Conservation (phyloP, 2,797 vertebrate species). For the Oreonectes daqikongensis region DNA sequence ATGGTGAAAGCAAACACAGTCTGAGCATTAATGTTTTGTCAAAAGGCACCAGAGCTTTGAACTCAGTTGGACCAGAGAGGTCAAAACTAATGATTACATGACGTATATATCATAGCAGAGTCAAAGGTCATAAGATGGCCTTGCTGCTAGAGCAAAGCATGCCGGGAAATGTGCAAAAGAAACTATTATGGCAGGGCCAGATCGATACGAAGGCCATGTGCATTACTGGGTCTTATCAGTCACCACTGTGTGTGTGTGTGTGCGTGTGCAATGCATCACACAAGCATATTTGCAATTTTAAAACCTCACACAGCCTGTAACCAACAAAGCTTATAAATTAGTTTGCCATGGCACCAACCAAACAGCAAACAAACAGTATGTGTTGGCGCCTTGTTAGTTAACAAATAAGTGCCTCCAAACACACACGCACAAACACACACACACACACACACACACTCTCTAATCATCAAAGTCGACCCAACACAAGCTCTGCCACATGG, state of each 20-base stretch:
- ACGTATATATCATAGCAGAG: slow-evolving; percentile 64
- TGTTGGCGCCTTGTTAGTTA: slow-evolving; percentile 51
- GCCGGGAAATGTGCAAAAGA: slow-evolving; percentile 70
- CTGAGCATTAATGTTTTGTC: slow-evolving; percentile 17
- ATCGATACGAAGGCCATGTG: slow-evolving; percentile 65
- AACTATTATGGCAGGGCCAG: slow-evolving; percentile 64
- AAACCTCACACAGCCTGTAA: slow-evolving; percentile 49
- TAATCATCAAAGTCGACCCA: slow-evolving; percentile 31
- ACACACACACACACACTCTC: slow-evolving; percentile 46
- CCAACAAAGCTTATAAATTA: slow-evolving; percentile 57
- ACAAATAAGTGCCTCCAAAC: slow-evolving; percentile 39
- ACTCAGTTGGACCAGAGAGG: slow-evolving; percentile 45
- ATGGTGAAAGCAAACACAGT: background rate
- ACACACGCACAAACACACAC: slow-evolving; percentile 49
- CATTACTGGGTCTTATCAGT: slow-evolving; percentile 14
- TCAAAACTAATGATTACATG: slow-evolving; percentile 63
- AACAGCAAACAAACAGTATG: slow-evolving; percentile 56
- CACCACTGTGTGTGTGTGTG: slow-evolving; percentile 20
- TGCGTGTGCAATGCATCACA: slow-evolving; percentile 12
- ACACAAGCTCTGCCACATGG: slow-evolving; percentile 16
- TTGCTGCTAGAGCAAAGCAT: slow-evolving; percentile 62
- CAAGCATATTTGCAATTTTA: background rate
- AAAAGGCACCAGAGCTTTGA: slow-evolving; percentile 34
- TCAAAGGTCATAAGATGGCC: slow-evolving; percentile 68
- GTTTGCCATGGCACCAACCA: slow-evolving; percentile 57